Percentiles rank a stretch among this genome's conserved stretches.
These are phyloP conservation scores for Notocelia uddmanniana DNA, from an alignment of 2,888 invertebrate genomes.

Conservation along the genomic window DNA sequence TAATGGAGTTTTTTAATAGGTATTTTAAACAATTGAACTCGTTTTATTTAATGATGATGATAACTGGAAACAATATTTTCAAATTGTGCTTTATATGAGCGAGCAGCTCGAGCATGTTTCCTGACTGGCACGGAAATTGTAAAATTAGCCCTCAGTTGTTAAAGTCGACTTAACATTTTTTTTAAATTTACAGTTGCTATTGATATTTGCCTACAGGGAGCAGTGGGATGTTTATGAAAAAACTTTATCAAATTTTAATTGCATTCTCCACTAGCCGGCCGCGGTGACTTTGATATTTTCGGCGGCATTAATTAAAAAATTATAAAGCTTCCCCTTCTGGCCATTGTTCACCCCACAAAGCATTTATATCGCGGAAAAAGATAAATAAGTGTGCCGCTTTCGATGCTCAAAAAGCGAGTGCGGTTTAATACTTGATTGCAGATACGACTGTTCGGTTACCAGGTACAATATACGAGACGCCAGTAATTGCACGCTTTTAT, in stretches of 20 bases:
- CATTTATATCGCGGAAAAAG: slow-evolving; percentile 75
- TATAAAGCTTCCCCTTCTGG: slow-evolving; percentile 80
- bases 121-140: not conserved
- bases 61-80: not conserved
- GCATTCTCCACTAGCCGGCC: slow-evolving; percentile 74
- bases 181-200: slow-evolving; percentile 25
- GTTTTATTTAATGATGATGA: not conserved
- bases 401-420: slow-evolving; percentile 15
- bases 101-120: not conserved
- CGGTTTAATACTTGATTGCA: not conserved
- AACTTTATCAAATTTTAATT: slow-evolving; percentile 74
- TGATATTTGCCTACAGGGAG: slow-evolving; percentile 53
- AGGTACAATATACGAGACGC: slow-evolving; percentile 63
- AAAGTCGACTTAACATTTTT: not conserved
- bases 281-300: slow-evolving; percentile 85
- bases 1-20: too few relatives aligned
- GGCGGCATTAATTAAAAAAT: slow-evolving; percentile 85
- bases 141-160: not conserved
- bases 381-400: slow-evolving; percentile 71
- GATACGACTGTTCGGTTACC: slow-evolving; percentile 12
- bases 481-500: slow-evolving; percentile 82
- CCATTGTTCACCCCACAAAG: slow-evolving; percentile 77
- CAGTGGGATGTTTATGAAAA: slow-evolving; percentile 70
- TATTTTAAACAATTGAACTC: not conserved
- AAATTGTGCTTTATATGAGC: not conserved